These are phyloP conservation scores for Myrmophylax atrothorax DNA, from an alignment of 2,113 vertebrate genomes.

Conservation along the genomic window DNA sequence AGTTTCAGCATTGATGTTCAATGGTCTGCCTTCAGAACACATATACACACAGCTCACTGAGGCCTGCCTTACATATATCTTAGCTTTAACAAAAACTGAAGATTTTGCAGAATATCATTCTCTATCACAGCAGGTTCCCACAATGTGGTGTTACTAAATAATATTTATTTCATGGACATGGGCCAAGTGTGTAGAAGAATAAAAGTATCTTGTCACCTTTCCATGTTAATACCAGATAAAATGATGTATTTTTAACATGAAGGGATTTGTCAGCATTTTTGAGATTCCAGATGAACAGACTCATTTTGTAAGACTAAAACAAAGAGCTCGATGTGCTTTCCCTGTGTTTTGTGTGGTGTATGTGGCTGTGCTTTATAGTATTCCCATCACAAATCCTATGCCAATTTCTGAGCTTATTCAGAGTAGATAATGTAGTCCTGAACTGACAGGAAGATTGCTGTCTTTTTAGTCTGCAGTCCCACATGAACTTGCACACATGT, in stretches of 20 bases:
- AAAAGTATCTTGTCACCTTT: not conserved
- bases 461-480: not conserved
- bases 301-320: not conserved
- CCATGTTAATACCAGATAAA: not conserved
- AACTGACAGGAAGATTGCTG: conserved; percentile 8
- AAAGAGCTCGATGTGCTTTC: not conserved
- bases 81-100: not conserved
- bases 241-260: not conserved
- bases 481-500: not conserved
- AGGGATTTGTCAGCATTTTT: not conserved
- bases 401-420: not conserved
- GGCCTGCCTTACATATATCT: not conserved
- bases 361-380: not conserved
- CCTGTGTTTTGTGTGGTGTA: not conserved
- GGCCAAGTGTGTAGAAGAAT: not conserved
- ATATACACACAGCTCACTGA: not conserved
- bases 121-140: not conserved
- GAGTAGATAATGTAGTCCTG: not conserved
- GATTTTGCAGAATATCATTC: not conserved
- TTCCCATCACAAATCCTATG: not conserved
- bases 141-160: not conserved
- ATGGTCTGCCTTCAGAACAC: not conserved
- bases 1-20: not conserved
- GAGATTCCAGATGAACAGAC: not conserved
- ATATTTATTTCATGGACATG: not conserved